Percentiles rank a stretch among this genome's conserved stretches.
These are phyloP conservation scores for Nansenia antarctica DNA, from an alignment of 2,113 vertebrate genomes.

Conservation along the genomic window DNA sequence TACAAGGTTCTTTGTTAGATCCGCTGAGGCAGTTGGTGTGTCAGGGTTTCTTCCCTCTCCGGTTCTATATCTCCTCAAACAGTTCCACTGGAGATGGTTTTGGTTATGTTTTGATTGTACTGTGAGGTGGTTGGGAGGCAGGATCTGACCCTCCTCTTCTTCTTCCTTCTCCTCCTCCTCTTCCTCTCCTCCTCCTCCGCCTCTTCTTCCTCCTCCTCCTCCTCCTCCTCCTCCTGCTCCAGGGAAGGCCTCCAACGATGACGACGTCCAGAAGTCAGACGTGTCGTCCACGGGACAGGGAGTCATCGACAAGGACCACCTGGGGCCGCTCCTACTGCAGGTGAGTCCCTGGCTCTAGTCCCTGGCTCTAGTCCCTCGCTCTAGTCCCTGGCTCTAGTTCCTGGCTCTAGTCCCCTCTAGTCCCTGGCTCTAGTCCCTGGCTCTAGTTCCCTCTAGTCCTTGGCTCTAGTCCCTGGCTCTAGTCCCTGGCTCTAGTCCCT, in stretches of 20 bases:
- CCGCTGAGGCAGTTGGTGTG: background rate
- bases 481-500: no score
- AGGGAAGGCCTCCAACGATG: slow-evolving; percentile 90
- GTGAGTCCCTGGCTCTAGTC: slow-evolving; percentile 54
- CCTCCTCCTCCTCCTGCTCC: slow-evolving; percentile 4
- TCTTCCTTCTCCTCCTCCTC: background rate
- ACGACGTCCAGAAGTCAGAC: slow-evolving; percentile 95
- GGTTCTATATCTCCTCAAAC: background rate
- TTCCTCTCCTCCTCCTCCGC: background rate
- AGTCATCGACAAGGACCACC: slow-evolving; percentile 94
- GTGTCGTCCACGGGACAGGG: slow-evolving; percentile 96
- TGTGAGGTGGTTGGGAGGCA: slow-evolving; percentile 5
- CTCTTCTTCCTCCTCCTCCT: background rate
- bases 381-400: no score
- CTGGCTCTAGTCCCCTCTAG: no score
- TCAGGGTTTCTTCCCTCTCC: background rate
- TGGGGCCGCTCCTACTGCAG: slow-evolving; percentile 93
- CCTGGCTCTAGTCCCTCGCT: no score
- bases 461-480: no score
- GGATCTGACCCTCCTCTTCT: slow-evolving; percentile 14
- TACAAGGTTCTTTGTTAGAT: slow-evolving; percentile 33
- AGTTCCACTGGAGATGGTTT: background rate
- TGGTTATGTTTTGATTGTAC: background rate
- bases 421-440: no score
- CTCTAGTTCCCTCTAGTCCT: no score